A percentile compares a stretch with the other conserved stretches of the same genome.
phyloP scores from a whole-genome alignment of 2,797 vertebrate genomes.

The Esox masquinongy region DNA sequence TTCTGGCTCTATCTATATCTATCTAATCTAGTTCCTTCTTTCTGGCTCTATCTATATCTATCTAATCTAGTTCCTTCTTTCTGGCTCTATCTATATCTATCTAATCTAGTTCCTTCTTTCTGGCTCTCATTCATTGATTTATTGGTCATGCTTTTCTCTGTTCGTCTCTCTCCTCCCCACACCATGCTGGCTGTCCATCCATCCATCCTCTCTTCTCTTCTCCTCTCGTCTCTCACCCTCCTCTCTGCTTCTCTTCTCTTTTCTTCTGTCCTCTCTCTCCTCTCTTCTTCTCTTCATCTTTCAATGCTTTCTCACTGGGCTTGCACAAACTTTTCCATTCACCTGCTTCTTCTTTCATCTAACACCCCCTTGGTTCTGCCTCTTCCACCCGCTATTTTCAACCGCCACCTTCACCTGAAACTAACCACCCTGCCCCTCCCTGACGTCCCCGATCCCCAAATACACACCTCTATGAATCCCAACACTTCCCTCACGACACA shows the following conservation, averaged over 20 bases:
- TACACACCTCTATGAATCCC: conserved; percentile 18
- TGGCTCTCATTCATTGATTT: conserved; percentile 32
- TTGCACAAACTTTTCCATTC: conserved; percentile 1
- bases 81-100: conserved; percentile 24
- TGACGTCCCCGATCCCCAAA: conserved; percentile 6
- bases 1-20: conserved; percentile 25
- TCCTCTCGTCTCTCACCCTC: background rate
- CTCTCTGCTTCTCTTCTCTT: conserved; percentile 18
- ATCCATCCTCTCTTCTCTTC: background rate
- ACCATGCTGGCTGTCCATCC: background rate
- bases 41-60: conserved; percentile 24
- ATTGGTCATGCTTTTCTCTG: conserved; percentile 36
- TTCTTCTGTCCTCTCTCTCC: background rate
- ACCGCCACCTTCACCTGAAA: conserved; percentile 24
- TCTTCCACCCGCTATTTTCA: conserved; percentile 16
- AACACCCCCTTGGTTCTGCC: conserved; percentile 12
- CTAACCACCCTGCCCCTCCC: conserved; percentile 10
- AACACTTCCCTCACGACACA: conserved; percentile 32
- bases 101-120: conserved; percentile 27
- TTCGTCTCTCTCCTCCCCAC: conserved; percentile 28
- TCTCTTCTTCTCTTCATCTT: background rate
- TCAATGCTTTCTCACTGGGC: background rate
- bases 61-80: conserved; percentile 27
- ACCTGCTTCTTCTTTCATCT: conserved; percentile 13
- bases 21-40: conserved; percentile 24